Percentiles rank a stretch among this genome's conserved stretches.
These are phyloP conservation scores for Urocynchramus pylzowi DNA, from an alignment of 2,113 vertebrate species.

Conservation along the genomic window DNA sequence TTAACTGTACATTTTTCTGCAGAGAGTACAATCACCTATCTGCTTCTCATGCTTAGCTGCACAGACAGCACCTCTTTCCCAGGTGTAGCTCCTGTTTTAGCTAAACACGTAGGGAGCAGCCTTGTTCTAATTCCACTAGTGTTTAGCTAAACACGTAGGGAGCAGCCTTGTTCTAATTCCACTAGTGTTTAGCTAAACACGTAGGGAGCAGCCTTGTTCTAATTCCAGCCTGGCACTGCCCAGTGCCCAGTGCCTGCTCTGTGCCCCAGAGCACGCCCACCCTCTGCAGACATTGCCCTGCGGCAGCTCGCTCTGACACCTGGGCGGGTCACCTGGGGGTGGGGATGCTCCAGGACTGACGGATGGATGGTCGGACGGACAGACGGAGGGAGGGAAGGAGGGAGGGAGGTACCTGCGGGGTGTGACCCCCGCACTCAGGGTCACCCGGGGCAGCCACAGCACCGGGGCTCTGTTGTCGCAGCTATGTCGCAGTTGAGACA, in stretches of 20 bases:
- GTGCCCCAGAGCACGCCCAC: background rate
- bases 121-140: background rate
- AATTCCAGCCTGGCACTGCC: background rate
- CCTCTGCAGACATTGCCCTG: rapidly evolving
- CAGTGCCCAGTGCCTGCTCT: rapidly evolving
- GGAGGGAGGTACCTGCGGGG: background rate
- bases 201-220: rapidly evolving
- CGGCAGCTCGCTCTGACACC: rapidly evolving
- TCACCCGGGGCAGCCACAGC: rapidly evolving
- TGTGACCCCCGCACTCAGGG: rapidly evolving
- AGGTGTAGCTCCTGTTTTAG: background rate
- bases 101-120: rapidly evolving
- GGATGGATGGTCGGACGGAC: no score
- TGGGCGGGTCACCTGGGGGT: no score
- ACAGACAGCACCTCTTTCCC: background rate
- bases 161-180: background rate
- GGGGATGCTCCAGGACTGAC: no score
- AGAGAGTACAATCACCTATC: background rate
- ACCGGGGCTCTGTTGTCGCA: background rate
- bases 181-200: no score
- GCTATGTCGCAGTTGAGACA: no score
- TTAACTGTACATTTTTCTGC: background rate
- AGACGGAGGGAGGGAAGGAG: no score
- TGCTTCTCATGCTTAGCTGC: background rate
- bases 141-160: rapidly evolving